Percentiles rank a stretch among this genome's conserved stretches.
Evolutionary conservation across 53 echinoderm and acorn worm species (phyloP).

Genomic region (Paelopatides confundens): DNA sequence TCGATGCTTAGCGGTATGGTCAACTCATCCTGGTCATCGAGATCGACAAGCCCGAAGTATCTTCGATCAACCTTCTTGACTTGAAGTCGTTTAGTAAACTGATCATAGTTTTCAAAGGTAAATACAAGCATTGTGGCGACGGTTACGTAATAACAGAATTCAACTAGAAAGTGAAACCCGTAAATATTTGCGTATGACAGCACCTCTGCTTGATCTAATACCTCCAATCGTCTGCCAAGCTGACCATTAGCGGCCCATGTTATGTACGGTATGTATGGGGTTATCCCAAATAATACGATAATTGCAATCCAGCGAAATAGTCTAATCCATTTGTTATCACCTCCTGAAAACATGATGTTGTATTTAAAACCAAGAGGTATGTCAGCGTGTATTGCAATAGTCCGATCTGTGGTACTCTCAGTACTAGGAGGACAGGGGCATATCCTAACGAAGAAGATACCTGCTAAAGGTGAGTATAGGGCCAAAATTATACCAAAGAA

Average conservation of each 20-base stretch:
- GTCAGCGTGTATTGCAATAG: slow-evolving; percentile 75
- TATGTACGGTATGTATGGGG: slow-evolving; percentile 82
- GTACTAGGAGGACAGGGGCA: background rate
- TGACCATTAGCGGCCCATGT: slow-evolving; percentile 61
- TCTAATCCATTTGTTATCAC: slow-evolving; percentile 52
- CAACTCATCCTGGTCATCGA: background rate
- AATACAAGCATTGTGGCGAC: slow-evolving; percentile 66
- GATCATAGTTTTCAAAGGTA: slow-evolving; percentile 55
- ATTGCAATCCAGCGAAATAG: slow-evolving; percentile 75
- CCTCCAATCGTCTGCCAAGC: slow-evolving; percentile 46
- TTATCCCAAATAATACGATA: slow-evolving; percentile 59
- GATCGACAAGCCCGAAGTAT: slow-evolving; percentile 57
- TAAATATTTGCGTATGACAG: slow-evolving; percentile 34
- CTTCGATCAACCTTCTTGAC: slow-evolving; percentile 46
- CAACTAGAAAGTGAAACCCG: slow-evolving; percentile 62
- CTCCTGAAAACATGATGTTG: slow-evolving; percentile 72
- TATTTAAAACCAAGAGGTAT: slow-evolving; percentile 90
- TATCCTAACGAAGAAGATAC: slow-evolving; percentile 83
- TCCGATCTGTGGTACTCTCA: background rate
- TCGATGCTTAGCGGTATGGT: slow-evolving; percentile 39
- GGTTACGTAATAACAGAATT: slow-evolving; percentile 67
- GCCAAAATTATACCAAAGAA: slow-evolving; percentile 72
- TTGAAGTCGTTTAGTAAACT: slow-evolving; percentile 35
- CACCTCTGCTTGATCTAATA: slow-evolving; percentile 61
- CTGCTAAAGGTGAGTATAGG: slow-evolving; percentile 79